Evolutionary conservation across 2,113 vertebrate genomes (phyloP), one percentile per base, ranked within the genome.

Genomic region (Hemibagrus wyckioides): DNA sequence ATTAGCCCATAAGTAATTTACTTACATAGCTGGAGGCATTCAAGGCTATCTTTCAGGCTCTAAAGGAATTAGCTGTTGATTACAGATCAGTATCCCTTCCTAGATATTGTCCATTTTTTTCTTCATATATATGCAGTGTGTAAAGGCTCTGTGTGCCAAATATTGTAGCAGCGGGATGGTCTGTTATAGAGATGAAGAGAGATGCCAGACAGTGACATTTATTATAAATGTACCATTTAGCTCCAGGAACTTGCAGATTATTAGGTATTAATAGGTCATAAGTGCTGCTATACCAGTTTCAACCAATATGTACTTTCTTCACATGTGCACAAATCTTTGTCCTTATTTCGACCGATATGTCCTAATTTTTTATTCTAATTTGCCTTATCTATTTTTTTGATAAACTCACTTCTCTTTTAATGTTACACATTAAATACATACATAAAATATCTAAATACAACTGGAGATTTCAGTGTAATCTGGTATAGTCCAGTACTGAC

Each of bases 251-350:
- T 57, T 73, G 87, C 84, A 90, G 84, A 89, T 88, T 44, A 41
- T 73, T 82, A 93, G 91, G 91, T 93, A 94, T 95, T 95, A 94
- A 92, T 79, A 80, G 63, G 89, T 88, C 90, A 75, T 56, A 84
- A 52, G 88, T 91, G 89, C 90, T 82, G 91, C 91, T 67, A 84
- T 73, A 83, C 80, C 89, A 19, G 63, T 93, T 89, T 91, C 89
- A 91, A 89, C 87, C 21, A 41, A 61, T n/a, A 23, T 44, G 36
- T 67, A 33, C 67, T 9, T 39, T 9, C 41, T 10, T 5, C 19
- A 28, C n/a, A 50, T 80, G 88, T 44, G 13, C 28, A 36, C 77
- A 86, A 90, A 85, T 2, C 28, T 21, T 48, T 48, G 3, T 48
- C 44, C 44, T 48, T 48, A 48, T 48, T 48, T 48, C 44, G 9